Evolutionary conservation across 2,113 vertebrate genomes (phyloP), one percentile per base, ranked within the genome.

Genomic region (Tachuris rubrigastra): DNA sequence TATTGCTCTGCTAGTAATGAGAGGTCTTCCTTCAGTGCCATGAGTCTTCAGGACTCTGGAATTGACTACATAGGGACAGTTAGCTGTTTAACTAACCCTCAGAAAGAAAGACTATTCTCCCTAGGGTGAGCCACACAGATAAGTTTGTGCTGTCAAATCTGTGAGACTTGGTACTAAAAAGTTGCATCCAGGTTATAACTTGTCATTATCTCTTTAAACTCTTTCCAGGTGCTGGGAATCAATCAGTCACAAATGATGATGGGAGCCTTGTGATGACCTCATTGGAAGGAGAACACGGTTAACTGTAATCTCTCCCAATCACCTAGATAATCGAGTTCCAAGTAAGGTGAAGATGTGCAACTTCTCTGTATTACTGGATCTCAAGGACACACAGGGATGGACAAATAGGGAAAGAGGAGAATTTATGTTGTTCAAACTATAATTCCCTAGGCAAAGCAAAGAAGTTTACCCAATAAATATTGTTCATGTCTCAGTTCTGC

Each of bases 181-280:
- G 31, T n/a, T 94, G 56, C 41, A 65, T 44, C 21, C 65, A 60
- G 44, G 13, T 83, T 79, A 52, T 35, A 72, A 67, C 59, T 67
- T 78, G 35, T 68, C 59, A 17, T 20, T 76, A 30, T 81, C 77
- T 96, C 75, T 95, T 96, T 96, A 94, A 95, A 95, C 33, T 62
- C 72, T 74, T 86, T 89, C 28, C 27, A 69, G 74, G 25, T 42
- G 47, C 69, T 92, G 53, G 42, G 44, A 92, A 56, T 71, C 35
- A 5, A 92, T 92, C 50, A 95, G 63, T 85, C 67, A 92, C 79
- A 97, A 91, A 59, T 77, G 83, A 85, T 91, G 53, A 65, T 96
- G 53, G 39, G 17, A 94, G 73, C 25, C 88, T 92, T 89, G 59
- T 27, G 35, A 83, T 71, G 67, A 87, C 35, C 74, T 95, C 76